Percentiles rank a stretch among this genome's conserved stretches.
phyloP scores from a whole-genome alignment of 2,797 vertebrate genomes.

The Melanitta fusca region DNA sequence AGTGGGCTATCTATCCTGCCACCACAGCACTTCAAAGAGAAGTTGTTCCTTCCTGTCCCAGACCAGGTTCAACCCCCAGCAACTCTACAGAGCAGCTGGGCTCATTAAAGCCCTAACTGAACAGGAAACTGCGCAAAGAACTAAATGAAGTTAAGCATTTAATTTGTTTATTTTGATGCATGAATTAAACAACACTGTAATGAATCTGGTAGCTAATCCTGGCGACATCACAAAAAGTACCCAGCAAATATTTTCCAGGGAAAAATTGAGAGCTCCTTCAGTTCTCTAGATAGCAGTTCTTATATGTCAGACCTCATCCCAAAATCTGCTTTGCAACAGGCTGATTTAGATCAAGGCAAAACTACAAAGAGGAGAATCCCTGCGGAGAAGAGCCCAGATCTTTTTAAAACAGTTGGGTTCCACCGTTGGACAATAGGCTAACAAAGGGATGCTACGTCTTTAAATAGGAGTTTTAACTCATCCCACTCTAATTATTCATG shows the following conservation, averaged over 20 bases:
- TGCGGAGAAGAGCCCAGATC: neutral
- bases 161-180: conserved; percentile 64
- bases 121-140: conserved; percentile 23
- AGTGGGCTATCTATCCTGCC: neutral
- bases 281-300: conserved; percentile 22
- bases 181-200: conserved; percentile 53
- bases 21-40: conserved; percentile 58
- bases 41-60: conserved; percentile 63
- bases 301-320: conserved; percentile 14
- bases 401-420: conserved; percentile 31
- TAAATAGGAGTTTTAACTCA: conserved; percentile 73
- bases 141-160: conserved; percentile 32
- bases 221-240: conserved; percentile 42
- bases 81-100: conserved; percentile 51
- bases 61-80: conserved; percentile 45
- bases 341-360: conserved; percentile 49
- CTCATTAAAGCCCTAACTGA: conserved; percentile 38
- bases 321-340: conserved; percentile 21
- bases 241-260: conserved; percentile 19
- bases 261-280: conserved; percentile 16
- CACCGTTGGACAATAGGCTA: neutral
- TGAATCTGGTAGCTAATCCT: conserved; percentile 28
- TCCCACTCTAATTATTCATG: conserved; percentile 81
- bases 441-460: conserved; percentile 66
- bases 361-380: conserved; percentile 52